Evolutionary conservation across 2,113 vertebrate species (phyloP), one percentile per base, ranked within the genome.

Genomic region (Thomomys bottae): DNA sequence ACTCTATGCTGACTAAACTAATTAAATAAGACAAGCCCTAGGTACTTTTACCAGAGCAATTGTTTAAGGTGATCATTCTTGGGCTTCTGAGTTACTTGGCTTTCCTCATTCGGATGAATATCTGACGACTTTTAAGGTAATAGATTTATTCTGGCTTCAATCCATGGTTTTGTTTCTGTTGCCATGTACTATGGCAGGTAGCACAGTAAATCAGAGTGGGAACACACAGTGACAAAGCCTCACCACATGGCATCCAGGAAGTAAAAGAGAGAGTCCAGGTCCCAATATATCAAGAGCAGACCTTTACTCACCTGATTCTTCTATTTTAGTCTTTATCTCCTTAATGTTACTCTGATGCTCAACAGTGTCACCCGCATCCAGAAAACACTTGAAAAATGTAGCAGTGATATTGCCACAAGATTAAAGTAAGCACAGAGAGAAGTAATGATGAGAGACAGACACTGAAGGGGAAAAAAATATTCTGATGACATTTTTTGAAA

Each of bases 211-310:
- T 45, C 26, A 42, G 30, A 5, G 18, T 34, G 15, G 10, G 18
- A 61, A 32, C 11, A 14, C 15, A 2, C 42, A 30, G 5, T 4
- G 30, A 42, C 9, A 32, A 63, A 10, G 6, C 12, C 6, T 61
- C 1, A 30, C 11, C 2, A 26, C 26, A 17, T 26, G 26, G 3
- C 14, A 63, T 1, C 2, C 30, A 10, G 2, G 8, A 78, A 45
- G 1, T 5, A 84, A 28, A 77, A 64, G 32, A 30, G 30, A 49
- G 72, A 3, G 5, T 2, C 3, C 5, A 67, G 7, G 10, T 45
- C 24, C 24, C 32, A 30, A 28, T 10, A 7, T 1, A 42, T 15
- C 63, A 34, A 4, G 5, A 0, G 0, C 3, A 34, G 8, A 23
- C 21, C 14, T 3, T 45, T 5, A 11, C 5, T 61, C 10, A 32